These are phyloP conservation scores for Ectropis crepuscularia DNA, from an alignment of 2,888 invertebrate species.

Conservation along the genomic window DNA sequence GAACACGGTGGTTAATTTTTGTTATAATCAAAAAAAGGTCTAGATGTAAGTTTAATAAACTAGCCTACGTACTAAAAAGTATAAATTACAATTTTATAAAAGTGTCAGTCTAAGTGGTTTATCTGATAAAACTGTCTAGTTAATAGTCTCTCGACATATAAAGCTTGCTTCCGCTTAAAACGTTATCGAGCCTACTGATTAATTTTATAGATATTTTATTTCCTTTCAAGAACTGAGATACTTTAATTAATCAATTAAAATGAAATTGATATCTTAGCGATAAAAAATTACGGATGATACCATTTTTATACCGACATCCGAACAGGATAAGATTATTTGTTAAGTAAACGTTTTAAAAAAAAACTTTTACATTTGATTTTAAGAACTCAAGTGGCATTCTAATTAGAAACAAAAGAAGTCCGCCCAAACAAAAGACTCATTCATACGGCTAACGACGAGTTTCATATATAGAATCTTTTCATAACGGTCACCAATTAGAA, in stretches of 20 bases:
- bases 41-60: too few relatives aligned
- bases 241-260: slow-evolving; percentile 6
- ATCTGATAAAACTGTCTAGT: slow-evolving; percentile 12
- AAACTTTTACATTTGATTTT: too few relatives aligned
- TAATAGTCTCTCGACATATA: slow-evolving; percentile 14
- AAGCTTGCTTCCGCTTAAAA: slow-evolving; percentile 21
- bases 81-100: background rate
- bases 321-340: too few relatives aligned
- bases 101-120: background rate
- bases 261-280: background rate
- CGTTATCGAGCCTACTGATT: slow-evolving; percentile 11
- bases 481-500: slow-evolving; percentile 50
- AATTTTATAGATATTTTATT: slow-evolving; percentile 13
- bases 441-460: background rate
- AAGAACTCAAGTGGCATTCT: too few relatives aligned
- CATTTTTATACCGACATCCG: too few relatives aligned
- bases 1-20: too few relatives aligned
- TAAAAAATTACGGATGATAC: too few relatives aligned
- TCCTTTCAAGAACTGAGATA: slow-evolving; percentile 6
- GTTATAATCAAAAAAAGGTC: too few relatives aligned
- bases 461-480: slow-evolving; percentile 6
- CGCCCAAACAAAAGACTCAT: too few relatives aligned
- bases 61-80: background rate
- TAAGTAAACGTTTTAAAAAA: too few relatives aligned
- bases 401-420: background rate